These are phyloP conservation scores for Tauraco hartlaubi DNA, from an alignment of 2,797 vertebrate species.

Conservation along the genomic window DNA sequence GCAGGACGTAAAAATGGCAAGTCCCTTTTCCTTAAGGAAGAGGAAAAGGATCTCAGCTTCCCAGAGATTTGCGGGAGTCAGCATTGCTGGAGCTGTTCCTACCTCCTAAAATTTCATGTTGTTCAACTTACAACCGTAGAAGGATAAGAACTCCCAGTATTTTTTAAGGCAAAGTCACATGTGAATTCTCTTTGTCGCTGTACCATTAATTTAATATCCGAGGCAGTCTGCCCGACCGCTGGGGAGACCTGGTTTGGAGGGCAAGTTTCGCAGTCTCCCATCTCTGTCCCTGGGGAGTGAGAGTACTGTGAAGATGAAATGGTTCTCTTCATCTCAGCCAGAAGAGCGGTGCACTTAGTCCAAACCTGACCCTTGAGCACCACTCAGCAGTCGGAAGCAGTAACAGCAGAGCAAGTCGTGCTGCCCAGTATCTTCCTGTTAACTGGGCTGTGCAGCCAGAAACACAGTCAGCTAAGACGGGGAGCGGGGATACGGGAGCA, in stretches of 20 bases:
- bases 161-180: neutral
- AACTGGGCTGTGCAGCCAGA: neutral
- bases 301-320: neutral
- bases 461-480: neutral
- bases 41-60: neutral
- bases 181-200: neutral
- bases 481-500: neutral
- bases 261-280: neutral
- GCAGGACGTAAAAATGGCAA: neutral
- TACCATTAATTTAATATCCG: neutral
- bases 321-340: neutral
- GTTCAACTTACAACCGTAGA: neutral
- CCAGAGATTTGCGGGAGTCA: neutral
- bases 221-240: neutral
- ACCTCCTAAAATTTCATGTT: accelerated
- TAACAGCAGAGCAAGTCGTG: neutral
- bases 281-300: neutral
- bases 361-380: slow-evolving; percentile 8
- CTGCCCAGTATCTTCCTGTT: neutral
- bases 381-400: slow-evolving; percentile 12
- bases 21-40: neutral
- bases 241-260: neutral
- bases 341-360: neutral
- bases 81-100: neutral
- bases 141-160: neutral